Percentiles rank a stretch among this genome's conserved stretches.
Evolutionary conservation across 2,888 invertebrate genomes (phyloP).

Genomic region (Proisotoma minuta): DNA sequence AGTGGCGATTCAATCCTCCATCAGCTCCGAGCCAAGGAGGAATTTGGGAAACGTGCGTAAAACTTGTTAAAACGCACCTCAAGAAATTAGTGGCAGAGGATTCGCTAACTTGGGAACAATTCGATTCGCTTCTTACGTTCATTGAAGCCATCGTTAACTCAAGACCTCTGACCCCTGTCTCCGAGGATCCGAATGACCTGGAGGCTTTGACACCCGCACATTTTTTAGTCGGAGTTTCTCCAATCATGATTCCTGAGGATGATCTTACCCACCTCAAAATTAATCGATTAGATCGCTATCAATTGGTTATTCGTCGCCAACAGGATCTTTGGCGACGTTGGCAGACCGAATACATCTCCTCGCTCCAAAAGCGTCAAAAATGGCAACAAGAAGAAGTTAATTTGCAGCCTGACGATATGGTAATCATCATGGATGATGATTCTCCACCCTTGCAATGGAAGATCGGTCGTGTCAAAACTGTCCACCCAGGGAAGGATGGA

Average conservation of each 20-base stretch:
- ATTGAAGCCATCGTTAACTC: constrained; percentile 48
- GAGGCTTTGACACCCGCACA: constrained; percentile 48
- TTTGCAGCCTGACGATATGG: constrained; percentile 23
- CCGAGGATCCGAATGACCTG: constrained; percentile 43
- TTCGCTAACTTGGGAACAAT: constrained; percentile 38
- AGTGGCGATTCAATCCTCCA: constrained; percentile 43
- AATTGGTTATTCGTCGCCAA: constrained; percentile 10
- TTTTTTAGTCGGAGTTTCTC: constrained; percentile 47
- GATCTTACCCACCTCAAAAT: constrained; percentile 13
- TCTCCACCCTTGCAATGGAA: constrained; percentile 20
- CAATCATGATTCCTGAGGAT: constrained; percentile 22
- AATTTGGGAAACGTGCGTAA: constrained; percentile 34
- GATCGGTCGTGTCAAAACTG: constrained; percentile 11
- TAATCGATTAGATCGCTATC: constrained; percentile 17
- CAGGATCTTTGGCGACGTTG: constrained; percentile 27
- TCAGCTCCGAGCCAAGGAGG: constrained; percentile 36
- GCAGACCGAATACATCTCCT: constrained; percentile 19
- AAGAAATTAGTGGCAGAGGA: constrained; percentile 20
- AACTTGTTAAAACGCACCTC: constrained; percentile 32
- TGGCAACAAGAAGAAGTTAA: constrained; percentile 10
- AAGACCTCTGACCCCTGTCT: constrained; percentile 45
- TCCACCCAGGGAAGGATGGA: constrained; percentile 21
- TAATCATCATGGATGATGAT: constrained; percentile 20
- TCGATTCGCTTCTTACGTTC: constrained; percentile 33
- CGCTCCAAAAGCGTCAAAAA: constrained; percentile 12